Conservation (phyloP, 1,140 invertebrate genomes). For the Hestina assimilis region DNA sequence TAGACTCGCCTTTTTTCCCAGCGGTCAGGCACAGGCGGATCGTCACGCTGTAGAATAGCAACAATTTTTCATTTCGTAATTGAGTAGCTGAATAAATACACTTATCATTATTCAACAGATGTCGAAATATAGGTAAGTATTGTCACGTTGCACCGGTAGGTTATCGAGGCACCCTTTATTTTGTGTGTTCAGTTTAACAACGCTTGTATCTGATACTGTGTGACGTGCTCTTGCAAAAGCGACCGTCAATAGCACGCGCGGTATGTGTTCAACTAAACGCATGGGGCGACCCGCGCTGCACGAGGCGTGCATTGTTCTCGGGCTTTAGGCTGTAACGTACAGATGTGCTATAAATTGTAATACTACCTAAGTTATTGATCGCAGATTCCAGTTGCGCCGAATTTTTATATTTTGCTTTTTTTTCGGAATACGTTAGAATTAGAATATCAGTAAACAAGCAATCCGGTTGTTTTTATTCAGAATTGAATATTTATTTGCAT, state of each 20-base stretch:
- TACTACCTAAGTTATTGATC: no score
- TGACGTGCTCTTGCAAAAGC: background rate
- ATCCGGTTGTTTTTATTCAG: background rate
- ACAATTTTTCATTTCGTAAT: conserved; percentile 25
- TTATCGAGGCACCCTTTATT: background rate
- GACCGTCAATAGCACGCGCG: background rate
- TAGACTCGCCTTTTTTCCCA: background rate
- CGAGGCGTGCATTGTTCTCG: background rate
- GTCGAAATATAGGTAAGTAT: background rate
- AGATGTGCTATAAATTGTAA: background rate
- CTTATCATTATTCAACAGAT: background rate
- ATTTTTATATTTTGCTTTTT: no score
- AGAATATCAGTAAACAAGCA: no score
- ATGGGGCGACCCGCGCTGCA: no score
- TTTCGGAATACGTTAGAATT: no score
- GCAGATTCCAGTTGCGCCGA: no score
- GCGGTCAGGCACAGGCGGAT: background rate
- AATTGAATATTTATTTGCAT: background rate
- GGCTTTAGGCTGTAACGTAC: background rate
- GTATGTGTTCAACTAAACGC: background rate
- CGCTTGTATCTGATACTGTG: no score
- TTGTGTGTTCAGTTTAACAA: no score
- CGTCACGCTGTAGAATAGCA: background rate
- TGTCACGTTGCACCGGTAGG: background rate
- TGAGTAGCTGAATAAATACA: conserved; percentile 7